phyloP scores from a whole-genome alignment of 2,797 vertebrate genomes.

The Florisuga fusca region DNA sequence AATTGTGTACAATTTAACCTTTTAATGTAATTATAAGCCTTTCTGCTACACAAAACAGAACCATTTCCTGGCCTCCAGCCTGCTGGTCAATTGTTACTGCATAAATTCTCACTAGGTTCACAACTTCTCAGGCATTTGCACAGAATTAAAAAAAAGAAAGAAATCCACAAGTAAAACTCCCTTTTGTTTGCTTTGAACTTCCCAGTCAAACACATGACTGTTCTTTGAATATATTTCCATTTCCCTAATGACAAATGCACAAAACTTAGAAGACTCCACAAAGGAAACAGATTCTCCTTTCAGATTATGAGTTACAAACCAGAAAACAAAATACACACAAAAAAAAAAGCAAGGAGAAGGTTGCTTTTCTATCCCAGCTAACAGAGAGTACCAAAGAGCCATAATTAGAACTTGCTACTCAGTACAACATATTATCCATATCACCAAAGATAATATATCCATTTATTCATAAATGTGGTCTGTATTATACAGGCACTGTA shows the following conservation, averaged over 20 bases:
- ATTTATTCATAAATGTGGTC: constrained; percentile 52
- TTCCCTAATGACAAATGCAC: constrained; percentile 12
- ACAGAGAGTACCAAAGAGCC: background rate
- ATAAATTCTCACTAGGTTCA: background rate
- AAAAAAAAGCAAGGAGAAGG: background rate
- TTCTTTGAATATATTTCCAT: background rate
- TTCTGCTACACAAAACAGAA: background rate
- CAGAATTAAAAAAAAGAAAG: background rate
- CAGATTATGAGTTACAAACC: background rate
- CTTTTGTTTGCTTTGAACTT: background rate
- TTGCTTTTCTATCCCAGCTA: constrained; percentile 33
- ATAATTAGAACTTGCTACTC: constrained; percentile 36
- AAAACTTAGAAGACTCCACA: background rate
- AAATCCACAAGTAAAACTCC: background rate
- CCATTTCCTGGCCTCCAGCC: background rate
- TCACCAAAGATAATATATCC: constrained; percentile 32
- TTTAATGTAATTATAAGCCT: background rate
- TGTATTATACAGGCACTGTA: constrained; percentile 44
- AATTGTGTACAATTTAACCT: background rate
- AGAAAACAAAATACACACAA: constrained; percentile 25
- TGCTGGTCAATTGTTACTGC: background rate
- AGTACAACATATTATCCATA: constrained; percentile 30
- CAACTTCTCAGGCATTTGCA: background rate
- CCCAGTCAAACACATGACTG: background rate
- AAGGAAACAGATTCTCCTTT: constrained; percentile 2